Evolutionary conservation across 92 coral and sea anemone genomes (phyloP), one percentile per base, ranked within the genome.

Genomic region (Zoanthus sociatus): DNA sequence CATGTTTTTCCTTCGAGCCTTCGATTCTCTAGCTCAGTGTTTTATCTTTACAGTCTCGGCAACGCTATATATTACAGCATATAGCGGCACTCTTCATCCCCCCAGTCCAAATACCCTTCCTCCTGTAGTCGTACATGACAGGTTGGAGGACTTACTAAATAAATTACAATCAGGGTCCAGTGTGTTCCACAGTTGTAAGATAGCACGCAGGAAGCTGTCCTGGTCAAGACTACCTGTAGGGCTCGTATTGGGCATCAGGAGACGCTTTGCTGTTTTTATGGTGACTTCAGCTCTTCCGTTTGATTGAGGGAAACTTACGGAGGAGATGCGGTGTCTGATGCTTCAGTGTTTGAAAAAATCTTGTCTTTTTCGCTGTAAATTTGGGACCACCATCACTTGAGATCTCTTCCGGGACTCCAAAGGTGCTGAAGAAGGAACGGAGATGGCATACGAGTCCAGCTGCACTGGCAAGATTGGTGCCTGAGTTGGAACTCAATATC

Each of bases 331-430:
- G 91, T 83, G 91, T 21, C 86, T 44, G 60, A 93, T 91, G 7
- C 66, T 90, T 92, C 95, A 92, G 67, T 68, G 74, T 31, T 71
- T 86, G n/a, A 89, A 87, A 83, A 92, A 92, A 60, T 48, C 84
- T 68, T 14, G 94, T 90, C 31, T 0, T 8, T 3, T 84, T 47
- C n/a, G 92, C 91, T 5, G 79, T 90, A 70, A 92, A 92, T 44
- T 92, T 92, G 30, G 93, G 97, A 53, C 93, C 93, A 11, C 90
- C 90, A 37, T 90, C 95, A 26, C 91, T 88, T 15, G 94, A 90
- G 53, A 90, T 83, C 13, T 90, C 93, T 63, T 90, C 92, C 18
- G 92, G 93, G 54, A 92, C 88, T 7, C 92, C 92, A 71, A 92
- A 92, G 7, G 92, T 92, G 86, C 88, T 76, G 73, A 92, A 92